Percentiles rank a stretch among this genome's conserved stretches.
Evolutionary conservation across 2,797 vertebrate genomes (phyloP).

Genomic region (Tympanoctomys barrerae): DNA sequence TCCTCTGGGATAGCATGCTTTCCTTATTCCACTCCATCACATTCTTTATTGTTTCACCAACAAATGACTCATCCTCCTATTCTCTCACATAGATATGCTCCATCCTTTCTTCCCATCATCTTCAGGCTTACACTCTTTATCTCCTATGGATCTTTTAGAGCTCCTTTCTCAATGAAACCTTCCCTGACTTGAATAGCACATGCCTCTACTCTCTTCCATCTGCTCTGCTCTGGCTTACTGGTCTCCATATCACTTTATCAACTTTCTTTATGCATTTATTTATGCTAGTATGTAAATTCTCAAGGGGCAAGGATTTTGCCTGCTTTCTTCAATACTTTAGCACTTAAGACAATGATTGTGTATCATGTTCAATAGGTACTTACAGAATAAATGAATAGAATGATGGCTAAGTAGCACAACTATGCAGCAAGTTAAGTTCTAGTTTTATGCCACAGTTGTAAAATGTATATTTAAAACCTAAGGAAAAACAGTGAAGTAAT

Average conservation of each 20-base stretch:
- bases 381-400: neutral
- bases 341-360: neutral
- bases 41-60: neutral
- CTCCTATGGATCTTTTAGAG: neutral
- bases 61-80: neutral
- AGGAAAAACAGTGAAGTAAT: neutral
- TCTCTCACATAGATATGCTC: neutral
- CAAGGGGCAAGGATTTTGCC: neutral
- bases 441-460: constrained; percentile 5
- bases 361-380: neutral
- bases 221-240: neutral
- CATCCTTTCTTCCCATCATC: neutral
- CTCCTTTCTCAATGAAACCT: neutral
- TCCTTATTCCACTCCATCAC: neutral
- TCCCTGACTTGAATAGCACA: neutral
- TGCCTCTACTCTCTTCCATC: neutral
- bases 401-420: neutral
- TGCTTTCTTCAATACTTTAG: neutral
- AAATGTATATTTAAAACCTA: neutral
- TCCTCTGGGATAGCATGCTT: neutral
- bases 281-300: neutral
- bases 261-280: constrained; percentile 25
- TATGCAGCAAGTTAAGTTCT: neutral
- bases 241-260: neutral
- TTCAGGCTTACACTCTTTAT: neutral